Base-by-base conservation (phyloP, 2,888 invertebrate genomes). In the Allolobophora icterica region DNA sequence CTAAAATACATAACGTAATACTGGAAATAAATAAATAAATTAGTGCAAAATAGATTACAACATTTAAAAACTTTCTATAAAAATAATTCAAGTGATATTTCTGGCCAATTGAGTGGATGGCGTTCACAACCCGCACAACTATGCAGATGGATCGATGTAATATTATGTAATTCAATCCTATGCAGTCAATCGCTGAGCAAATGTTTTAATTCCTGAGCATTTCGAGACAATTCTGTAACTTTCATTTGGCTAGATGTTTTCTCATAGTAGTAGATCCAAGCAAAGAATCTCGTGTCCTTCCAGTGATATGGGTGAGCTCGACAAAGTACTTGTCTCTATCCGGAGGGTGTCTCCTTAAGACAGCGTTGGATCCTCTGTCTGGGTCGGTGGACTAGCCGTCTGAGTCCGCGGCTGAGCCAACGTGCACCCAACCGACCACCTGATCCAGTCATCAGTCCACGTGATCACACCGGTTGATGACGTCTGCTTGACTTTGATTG, bases 401-500 rank as follows among this genome's bases (percentile, higher is more conserved):
- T 71, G 89, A 33, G 89, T 35, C 13, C 24, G 13, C 6, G 89
- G 89, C 24, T 24, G 24, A 40, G 38, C 52, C 30, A 89, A 40
- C 42, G 89, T 52, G 42, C 89, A 89, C 13, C 89, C 89, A 34
- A 89, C 89, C 24, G 30, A n/a, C 38, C 33, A 34, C 40, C 24
- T 89, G 45, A 34, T 1, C n/a, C n/a, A 89, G 21, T 42, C 45
- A 33, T 89, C 89, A 33, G 21, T 13, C 89, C 89, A 89, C 89
- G 89, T 42, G 87, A 87, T 33, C 21, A 17, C 38, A 1, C 45
- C 89, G 21, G 33, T 15, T 30, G 89, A 34, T 40, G 42, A 35
- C 38, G 89, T 42, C 38, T 42, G 24, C 33, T 52, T 89, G 35
- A 38, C 38, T 38, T 8, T 89, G 45, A 89, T 38, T 38, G 89